Conservation (phyloP, 2,888 invertebrate species). For the Amblyteles armatorius region DNA sequence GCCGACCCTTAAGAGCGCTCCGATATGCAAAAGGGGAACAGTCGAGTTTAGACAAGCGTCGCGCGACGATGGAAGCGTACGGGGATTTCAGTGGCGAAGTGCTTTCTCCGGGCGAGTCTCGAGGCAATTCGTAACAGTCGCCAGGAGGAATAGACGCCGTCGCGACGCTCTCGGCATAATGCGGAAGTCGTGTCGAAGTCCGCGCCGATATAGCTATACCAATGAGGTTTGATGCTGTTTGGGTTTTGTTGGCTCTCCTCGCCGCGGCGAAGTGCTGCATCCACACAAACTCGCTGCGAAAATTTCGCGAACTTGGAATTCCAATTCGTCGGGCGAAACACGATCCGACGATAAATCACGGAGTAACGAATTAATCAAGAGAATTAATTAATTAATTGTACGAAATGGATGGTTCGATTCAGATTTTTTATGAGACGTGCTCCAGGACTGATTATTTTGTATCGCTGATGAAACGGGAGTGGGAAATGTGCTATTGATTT, state of each 20-base stretch:
- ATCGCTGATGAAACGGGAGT: too few relatives aligned
- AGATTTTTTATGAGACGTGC: too few relatives aligned
- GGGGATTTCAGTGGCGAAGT: constrained; percentile 72
- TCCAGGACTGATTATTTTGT: too few relatives aligned
- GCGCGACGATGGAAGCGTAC: constrained; percentile 39
- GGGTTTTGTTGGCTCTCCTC: constrained; percentile 15
- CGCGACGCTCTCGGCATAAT: constrained; percentile 77
- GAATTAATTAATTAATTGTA: too few relatives aligned
- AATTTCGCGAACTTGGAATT: constrained; percentile 18
- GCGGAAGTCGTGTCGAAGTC: constrained; percentile 80
- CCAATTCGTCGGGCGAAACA: too few relatives aligned
- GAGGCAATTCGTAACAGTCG: constrained; percentile 79
- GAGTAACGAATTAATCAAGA: too few relatives aligned
- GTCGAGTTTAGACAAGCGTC: constrained; percentile 35
- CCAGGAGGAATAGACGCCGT: constrained; percentile 45
- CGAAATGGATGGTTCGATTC: too few relatives aligned
- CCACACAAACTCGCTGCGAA: constrained; percentile 15
- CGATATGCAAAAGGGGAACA: constrained; percentile 30
- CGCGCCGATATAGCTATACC: constrained; percentile 7
- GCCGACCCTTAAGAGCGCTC: not conserved
- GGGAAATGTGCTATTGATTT: too few relatives aligned
- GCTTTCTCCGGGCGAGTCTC: constrained; percentile 64
- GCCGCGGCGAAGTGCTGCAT: not conserved
- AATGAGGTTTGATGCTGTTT: constrained; percentile 3
- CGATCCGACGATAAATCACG: too few relatives aligned